Evolutionary conservation across 2,113 vertebrate species (phyloP), one percentile per base, ranked within the genome.

Genomic region (Callionymus lyra): DNA sequence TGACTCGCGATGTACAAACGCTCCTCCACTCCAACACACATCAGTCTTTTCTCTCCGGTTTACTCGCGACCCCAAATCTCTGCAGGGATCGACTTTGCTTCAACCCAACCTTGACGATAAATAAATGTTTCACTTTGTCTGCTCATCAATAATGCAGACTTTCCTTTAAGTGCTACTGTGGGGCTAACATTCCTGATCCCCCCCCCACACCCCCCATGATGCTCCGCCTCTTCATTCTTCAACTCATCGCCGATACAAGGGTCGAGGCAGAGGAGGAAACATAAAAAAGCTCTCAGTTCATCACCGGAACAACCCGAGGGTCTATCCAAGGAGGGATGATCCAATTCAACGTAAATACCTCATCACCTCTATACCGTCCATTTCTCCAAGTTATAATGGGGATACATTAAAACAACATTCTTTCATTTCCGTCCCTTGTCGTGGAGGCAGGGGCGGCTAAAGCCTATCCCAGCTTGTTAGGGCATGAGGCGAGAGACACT

Each of bases 91-190:
- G 1, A 13, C 56, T 63, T 46, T 47, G 55, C 55, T 58, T 58
- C 57, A 59, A 53, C 65, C 50, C 63, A 68, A 68, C 74, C 63
- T 64, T 11, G 6, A 62, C 74, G 82, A 84, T 85, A 87, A 88
- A 91, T 91, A 90, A 90, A 89, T 89, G 88, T 89, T 90, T 88
- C 85, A 80, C 84, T 85, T 85, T 78, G 71, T 69, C 42, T 86
- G 50, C 40, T 75, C 74, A 91, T 96, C 86, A 94, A 94, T 92
- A 91, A 93, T 92, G 84, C 74, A 92, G 76, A 15, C 21, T 5
- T 78, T 80, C 80, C 85, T 79, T 67, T 88, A 89, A 94, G 86
- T 83, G 84, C 84, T 75, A 85, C 87, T 84, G 73, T 90, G 88
- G 86, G 86, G 74, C 50, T 82, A 68, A 74, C 37, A 46, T 82